These are phyloP conservation scores for Amphipoea lucens DNA, from an alignment of 2,888 invertebrate species.

Conservation along the genomic window DNA sequence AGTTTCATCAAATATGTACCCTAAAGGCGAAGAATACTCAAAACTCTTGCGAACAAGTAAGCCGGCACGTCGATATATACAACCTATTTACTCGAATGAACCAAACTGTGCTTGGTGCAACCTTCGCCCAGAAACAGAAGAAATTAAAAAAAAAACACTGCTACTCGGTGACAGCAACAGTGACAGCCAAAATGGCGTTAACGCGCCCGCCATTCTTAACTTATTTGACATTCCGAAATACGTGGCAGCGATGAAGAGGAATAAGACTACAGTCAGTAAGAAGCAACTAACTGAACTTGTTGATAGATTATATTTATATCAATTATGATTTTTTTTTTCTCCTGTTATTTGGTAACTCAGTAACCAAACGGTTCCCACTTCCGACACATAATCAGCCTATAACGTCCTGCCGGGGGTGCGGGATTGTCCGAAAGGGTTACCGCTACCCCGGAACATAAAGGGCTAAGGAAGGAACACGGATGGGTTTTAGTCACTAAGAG, in stretches of 20 bases:
- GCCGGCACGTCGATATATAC: conserved; percentile 27
- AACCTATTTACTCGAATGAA: conserved; percentile 7
- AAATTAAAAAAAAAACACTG: conserved; percentile 15
- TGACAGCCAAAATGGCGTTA: conserved; percentile 24
- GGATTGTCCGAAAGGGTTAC: too few species aligned
- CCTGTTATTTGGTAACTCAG: background rate
- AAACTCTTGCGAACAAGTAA: background rate
- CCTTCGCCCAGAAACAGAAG: conserved; percentile 13
- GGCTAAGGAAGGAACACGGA: too few species aligned
- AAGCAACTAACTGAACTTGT: conserved; percentile 31
- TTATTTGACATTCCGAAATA: conserved; percentile 51
- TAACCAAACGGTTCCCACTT: background rate
- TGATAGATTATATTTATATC: conserved; percentile 38
- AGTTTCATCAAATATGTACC: conserved; percentile 29
- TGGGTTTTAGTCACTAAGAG: too few species aligned
- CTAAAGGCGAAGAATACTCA: conserved; percentile 3
- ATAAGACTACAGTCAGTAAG: conserved; percentile 16
- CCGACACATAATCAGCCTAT: background rate
- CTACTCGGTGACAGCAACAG: background rate
- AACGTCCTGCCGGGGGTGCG: too few species aligned
- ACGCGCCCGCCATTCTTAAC: conserved; percentile 33
- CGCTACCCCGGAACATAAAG: too few species aligned
- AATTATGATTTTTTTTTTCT: conserved; percentile 19
- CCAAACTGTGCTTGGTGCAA: conserved; percentile 46
- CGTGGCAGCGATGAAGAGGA: conserved; percentile 33